Evolutionary conservation across 1,140 invertebrate genomes (phyloP).

Genomic region (Stegodyphus dumicola): DNA sequence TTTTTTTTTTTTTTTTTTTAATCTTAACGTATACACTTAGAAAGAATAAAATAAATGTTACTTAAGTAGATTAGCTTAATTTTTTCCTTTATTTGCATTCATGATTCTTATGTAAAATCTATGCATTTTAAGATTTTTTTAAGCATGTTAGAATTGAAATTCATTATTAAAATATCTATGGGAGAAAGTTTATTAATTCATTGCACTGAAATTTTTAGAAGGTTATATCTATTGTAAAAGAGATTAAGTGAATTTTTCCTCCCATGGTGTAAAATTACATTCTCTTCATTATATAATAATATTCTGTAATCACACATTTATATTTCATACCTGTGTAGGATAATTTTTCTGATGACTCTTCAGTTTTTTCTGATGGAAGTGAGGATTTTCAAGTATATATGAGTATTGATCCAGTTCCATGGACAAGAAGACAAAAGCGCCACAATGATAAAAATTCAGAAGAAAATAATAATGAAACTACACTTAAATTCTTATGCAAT

Average conservation of each 20-base stretch:
- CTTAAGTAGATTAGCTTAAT: too few relatives aligned
- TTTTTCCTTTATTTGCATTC: too few relatives aligned
- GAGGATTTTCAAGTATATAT: conserved; percentile 43
- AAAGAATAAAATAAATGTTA: too few relatives aligned
- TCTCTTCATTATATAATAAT: not conserved
- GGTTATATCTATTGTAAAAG: not conserved
- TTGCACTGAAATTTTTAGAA: not conserved
- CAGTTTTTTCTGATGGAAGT: conserved; percentile 41
- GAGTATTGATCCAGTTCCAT: conserved; percentile 32
- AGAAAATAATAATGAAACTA: not conserved
- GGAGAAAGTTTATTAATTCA: not conserved
- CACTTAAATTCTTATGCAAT: not conserved
- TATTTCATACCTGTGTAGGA: not conserved
- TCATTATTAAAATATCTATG: not conserved
- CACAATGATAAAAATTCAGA: not conserved
- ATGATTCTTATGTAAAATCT: too few relatives aligned
- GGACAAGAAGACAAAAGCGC: conserved; percentile 10
- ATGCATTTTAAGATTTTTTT: too few relatives aligned
- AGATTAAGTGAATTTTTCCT: not conserved
- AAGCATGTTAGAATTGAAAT: not conserved
- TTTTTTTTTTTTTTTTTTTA: too few relatives aligned
- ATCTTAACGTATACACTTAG: too few relatives aligned
- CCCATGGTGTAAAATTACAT: not conserved
- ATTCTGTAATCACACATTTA: not conserved
- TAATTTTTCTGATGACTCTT: conserved; percentile 4